These are phyloP conservation scores for Ptiloglossa arizonensis DNA, from an alignment of 1,140 invertebrate species.

Conservation along the genomic window DNA sequence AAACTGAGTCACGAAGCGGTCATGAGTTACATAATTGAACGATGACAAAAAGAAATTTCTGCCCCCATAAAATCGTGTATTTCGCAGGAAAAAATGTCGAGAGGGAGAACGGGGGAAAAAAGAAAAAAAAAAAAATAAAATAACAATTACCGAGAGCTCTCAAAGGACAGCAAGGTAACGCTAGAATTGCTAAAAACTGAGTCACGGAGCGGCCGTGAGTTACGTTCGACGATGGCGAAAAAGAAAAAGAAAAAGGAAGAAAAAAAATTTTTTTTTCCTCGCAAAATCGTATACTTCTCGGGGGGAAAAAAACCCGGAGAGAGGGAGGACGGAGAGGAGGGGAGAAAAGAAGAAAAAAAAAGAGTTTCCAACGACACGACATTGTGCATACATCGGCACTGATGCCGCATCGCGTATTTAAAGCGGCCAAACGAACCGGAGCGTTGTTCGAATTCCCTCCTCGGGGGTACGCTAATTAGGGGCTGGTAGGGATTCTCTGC, in stretches of 20 bases:
- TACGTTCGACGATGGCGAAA: background rate
- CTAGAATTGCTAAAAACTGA: background rate
- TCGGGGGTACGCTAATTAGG: conserved; percentile 40
- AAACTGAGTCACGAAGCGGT: too few relatives aligned
- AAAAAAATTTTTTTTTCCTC: background rate
- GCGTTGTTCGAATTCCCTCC: conserved; percentile 41
- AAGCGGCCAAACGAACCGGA: conserved; percentile 31
- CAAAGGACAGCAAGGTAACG: background rate
- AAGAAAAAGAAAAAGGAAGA: too few relatives aligned
- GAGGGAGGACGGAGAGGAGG: too few relatives aligned
- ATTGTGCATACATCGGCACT: background rate
- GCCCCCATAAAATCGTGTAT: too few relatives aligned
- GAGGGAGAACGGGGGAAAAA: background rate
- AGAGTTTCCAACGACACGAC: background rate
- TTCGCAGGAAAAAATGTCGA: background rate
- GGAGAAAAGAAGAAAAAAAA: background rate
- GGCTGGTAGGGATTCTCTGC: conserved; percentile 19
- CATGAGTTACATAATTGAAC: too few relatives aligned
- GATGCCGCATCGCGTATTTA: conserved; percentile 30
- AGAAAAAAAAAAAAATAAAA: too few relatives aligned
- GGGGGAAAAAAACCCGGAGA: background rate
- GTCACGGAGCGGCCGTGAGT: background rate
- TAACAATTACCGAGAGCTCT: background rate
- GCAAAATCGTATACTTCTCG: background rate
- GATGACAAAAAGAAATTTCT: too few relatives aligned